phyloP scores from a whole-genome alignment of 2,797 vertebrate species.

The Kryptolebias ocellatus region DNA sequence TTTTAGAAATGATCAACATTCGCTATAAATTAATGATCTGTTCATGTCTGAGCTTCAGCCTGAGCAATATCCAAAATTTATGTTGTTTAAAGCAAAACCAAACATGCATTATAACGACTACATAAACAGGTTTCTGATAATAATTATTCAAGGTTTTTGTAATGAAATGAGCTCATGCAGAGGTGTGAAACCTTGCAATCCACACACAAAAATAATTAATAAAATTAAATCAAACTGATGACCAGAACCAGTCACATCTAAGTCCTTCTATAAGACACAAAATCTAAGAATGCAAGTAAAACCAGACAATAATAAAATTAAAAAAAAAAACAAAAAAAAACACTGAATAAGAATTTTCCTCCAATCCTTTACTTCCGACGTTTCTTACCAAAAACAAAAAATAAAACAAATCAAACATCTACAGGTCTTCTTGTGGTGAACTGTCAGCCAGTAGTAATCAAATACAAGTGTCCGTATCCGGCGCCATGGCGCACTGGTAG shows the following conservation, averaged over 20 bases:
- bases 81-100: not conserved
- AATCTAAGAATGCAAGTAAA: not conserved
- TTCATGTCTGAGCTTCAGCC: conserved; percentile 29
- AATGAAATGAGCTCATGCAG: no score
- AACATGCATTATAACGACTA: no score
- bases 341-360: conserved; percentile 20
- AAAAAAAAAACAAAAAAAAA: conserved; percentile 22
- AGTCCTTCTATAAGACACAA: not conserved
- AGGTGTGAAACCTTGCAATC: no score
- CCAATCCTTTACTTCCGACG: conserved; percentile 65
- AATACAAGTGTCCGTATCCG: conserved; percentile 61
- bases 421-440: conserved; percentile 13
- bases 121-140: no score
- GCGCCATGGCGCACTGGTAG: conserved; percentile 18
- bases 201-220: no score
- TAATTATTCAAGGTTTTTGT: no score
- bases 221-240: no score
- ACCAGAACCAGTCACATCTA: not conserved
- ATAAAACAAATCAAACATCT: conserved; percentile 39
- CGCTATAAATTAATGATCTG: conserved; percentile 19
- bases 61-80: conserved; percentile 32
- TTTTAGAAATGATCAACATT: conserved; percentile 30
- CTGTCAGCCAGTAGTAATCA: conserved; percentile 47
- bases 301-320: not conserved
- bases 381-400: conserved; percentile 62